Conservation (phyloP, 1,140 invertebrate genomes). For the Zaprionus nigranus region DNA sequence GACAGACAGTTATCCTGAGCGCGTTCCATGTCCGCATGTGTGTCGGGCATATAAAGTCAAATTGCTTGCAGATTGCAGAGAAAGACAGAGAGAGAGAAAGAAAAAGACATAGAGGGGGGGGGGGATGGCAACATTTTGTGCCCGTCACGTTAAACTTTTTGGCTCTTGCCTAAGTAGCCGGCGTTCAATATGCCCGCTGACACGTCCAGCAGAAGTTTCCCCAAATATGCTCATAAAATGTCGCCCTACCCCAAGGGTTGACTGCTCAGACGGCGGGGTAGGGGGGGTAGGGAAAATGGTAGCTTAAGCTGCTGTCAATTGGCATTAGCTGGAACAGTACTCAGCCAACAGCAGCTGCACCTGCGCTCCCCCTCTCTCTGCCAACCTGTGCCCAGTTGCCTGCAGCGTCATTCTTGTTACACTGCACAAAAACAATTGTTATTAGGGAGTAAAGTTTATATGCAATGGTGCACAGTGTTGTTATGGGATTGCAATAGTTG, state of each 20-base stretch:
- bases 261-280: background rate
- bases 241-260: constrained; percentile 17
- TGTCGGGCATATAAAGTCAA: constrained; percentile 49
- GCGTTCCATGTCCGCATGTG: constrained; percentile 30
- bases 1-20: constrained; percentile 25
- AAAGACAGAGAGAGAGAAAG: background rate
- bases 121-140: constrained; percentile 32
- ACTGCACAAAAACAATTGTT: constrained; percentile 15
- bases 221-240: constrained; percentile 67
- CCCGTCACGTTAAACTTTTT: constrained; percentile 72
- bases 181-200: constrained; percentile 64
- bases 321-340: constrained; percentile 42
- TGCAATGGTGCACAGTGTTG: background rate
- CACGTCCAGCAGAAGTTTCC: constrained; percentile 53
- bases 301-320: constrained; percentile 69
- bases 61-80: constrained; percentile 31
- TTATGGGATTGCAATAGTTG: too few relatives aligned
- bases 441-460: too few relatives aligned
- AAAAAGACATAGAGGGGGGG: background rate
- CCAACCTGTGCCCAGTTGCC: background rate
- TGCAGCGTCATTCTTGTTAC: background rate
- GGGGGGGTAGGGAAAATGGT: background rate
- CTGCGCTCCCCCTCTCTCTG: background rate
- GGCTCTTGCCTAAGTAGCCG: constrained; percentile 57
- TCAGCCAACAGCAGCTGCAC: background rate